Base-by-base conservation (phyloP, 1,140 invertebrate genomes). In the Nephila pilipes region DNA sequence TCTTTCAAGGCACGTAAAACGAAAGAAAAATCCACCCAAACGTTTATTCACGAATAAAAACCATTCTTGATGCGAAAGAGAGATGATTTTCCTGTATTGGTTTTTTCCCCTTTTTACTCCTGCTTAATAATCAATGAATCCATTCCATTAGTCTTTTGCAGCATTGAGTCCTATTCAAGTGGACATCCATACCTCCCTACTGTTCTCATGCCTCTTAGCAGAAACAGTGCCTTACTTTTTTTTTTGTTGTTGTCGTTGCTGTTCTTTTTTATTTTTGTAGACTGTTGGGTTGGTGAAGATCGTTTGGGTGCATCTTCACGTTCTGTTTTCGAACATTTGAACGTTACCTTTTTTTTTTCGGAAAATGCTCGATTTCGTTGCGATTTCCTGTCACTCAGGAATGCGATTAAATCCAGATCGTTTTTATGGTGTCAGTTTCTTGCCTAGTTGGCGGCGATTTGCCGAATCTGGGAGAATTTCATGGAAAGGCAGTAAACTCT, bases 101-200 rank as follows among this genome's bases (percentile, higher is more conserved):
- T 8, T 16, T 57, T 55, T 83, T 83, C 81, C 46, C 29, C n/a
- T 65, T 83, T 57, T 83, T 55, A 16, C 46, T 54, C 38, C 81
- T 75, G 22, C 81, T 83, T 55, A 83, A 83, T 83, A 83, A 83
- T 83, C 81, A 83, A 83, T 83, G 81, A 83, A 83, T 55, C 25
- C 54, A 29, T 83, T n/a, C 22, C 54, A 83, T 83, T 83, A 83
- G 81, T 29, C 54, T 60, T 29, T 12, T 63, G 12, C 54, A 55
- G 29, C 54, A 22, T 58, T 29, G 25, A 85, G 83, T 25, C 46
- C 29, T 58, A 85, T 63, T 87, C 18, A 38, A 87, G 85, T 87
- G 54, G 85, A 87, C 85, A 63, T 18, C 1, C n/a, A 55, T 32
- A 25, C 29, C 22, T 16, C 54, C 54, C 46, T 25, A 18, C 54